phyloP scores from a whole-genome alignment of 2,113 vertebrate species.

The Nothobranchius kuhntae region DNA sequence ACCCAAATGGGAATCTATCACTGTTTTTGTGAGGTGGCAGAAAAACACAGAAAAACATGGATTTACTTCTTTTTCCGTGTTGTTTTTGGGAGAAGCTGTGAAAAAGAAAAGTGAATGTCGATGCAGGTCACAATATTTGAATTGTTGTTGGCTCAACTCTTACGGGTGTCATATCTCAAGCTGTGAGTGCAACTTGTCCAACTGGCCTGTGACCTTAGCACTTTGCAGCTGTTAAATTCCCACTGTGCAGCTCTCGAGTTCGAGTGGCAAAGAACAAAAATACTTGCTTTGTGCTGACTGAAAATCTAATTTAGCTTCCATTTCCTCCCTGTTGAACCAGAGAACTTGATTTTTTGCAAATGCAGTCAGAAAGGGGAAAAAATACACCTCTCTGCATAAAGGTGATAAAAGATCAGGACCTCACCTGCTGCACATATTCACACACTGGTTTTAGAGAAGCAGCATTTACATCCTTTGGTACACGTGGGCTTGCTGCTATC shows the following conservation, averaged over 20 bases:
- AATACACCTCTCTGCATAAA: too few relatives aligned
- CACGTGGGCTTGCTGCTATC: too few relatives aligned
- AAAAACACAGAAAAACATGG: conserved; percentile 9
- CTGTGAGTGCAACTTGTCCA: conserved; percentile 18
- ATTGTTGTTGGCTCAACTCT: conserved; percentile 18
- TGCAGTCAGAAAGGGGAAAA: too few relatives aligned
- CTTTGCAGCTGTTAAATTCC: conserved; percentile 8
- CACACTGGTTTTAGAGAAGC: too few relatives aligned
- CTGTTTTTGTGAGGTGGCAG: conserved; percentile 3
- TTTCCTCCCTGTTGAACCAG: conserved; percentile 1
- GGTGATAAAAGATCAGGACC: too few relatives aligned
- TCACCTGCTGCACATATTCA: too few relatives aligned
- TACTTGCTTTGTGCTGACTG: not conserved
- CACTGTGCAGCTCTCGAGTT: conserved; percentile 3
- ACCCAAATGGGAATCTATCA: conserved; percentile 1
- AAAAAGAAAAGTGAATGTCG: conserved; percentile 18
- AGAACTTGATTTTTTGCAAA: not conserved
- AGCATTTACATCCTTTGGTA: too few relatives aligned
- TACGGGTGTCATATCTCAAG: conserved; percentile 1
- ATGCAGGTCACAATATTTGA: conserved; percentile 19
- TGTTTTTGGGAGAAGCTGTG: not conserved
- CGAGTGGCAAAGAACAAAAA: not conserved
- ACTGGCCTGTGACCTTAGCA: conserved; percentile 1
- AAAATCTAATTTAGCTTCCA: not conserved
- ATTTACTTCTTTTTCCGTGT: conserved; percentile 9